Conservation (phyloP, 2,797 vertebrate species). For the Sebastes ruberrimus region DNA sequence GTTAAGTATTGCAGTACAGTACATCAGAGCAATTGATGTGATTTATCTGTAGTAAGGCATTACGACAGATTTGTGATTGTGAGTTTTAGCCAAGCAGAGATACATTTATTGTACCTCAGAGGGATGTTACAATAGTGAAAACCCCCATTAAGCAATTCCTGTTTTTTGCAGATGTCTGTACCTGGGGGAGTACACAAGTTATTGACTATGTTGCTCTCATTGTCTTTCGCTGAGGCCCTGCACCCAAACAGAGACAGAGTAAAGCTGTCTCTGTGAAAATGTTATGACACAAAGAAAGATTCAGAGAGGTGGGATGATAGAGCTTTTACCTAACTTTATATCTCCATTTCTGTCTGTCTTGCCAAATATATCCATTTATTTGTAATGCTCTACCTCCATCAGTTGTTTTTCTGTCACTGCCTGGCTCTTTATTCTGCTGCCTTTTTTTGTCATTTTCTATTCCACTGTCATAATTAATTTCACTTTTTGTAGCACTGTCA, state of each 20-base stretch:
- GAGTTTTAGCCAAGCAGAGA: background rate
- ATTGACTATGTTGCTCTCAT: slow-evolving; percentile 9
- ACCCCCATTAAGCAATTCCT: slow-evolving; percentile 17
- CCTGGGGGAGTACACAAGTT: slow-evolving; percentile 1
- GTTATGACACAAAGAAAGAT: no score
- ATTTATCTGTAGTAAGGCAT: background rate
- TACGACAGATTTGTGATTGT: background rate
- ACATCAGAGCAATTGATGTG: slow-evolving; percentile 15
- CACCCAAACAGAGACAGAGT: background rate
- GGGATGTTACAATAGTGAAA: slow-evolving; percentile 12
- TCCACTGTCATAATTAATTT: background rate
- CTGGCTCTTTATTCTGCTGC: background rate
- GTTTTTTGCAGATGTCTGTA: slow-evolving; percentile 30
- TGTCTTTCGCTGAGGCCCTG: slow-evolving; percentile 9
- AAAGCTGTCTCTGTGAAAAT: background rate
- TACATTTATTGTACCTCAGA: slow-evolving; percentile 9
- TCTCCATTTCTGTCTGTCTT: background rate
- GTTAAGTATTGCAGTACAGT: background rate
- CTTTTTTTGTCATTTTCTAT: background rate
- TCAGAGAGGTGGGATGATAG: background rate
- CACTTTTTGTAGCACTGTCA: background rate
- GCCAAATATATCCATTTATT: background rate
- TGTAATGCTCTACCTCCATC: background rate
- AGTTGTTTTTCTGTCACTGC: background rate
- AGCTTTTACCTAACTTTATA: background rate